A percentile compares a stretch with the other conserved stretches of the same genome.
These are phyloP conservation scores for Thereva nobilitata DNA, from an alignment of 2,888 invertebrate species.

Conservation along the genomic window DNA sequence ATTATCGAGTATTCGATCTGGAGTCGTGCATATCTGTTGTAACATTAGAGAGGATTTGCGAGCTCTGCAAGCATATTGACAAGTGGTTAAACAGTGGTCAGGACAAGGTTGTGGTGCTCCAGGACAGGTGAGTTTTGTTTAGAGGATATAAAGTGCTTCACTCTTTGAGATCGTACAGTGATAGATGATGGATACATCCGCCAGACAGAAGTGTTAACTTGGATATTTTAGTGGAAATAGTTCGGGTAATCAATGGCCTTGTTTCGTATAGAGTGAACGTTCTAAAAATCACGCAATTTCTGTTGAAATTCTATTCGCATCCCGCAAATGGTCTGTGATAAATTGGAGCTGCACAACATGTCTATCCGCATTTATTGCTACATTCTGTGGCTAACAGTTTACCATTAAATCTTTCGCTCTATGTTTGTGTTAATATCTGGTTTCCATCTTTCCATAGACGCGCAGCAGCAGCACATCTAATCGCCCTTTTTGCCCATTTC, in stretches of 20 bases:
- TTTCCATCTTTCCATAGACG: conserved; percentile 7
- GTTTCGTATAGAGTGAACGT: not conserved
- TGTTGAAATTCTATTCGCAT: conserved; percentile 11
- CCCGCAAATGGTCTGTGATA: conserved; percentile 13
- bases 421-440: conserved; percentile 15
- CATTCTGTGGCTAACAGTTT: too few relatives aligned
- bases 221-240: not conserved
- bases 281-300: not conserved
- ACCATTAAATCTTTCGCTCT: too few relatives aligned
- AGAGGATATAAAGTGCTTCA: conserved; percentile 5
- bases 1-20: conserved; percentile 48
- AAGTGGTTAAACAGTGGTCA: conserved; percentile 85
- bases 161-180: not conserved
- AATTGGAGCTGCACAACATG: not conserved
- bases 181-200: conserved; percentile 7
- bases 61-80: conserved; percentile 91
- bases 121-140: conserved; percentile 70
- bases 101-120: conserved; percentile 83
- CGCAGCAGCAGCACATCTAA: not conserved
- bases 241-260: too few relatives aligned
- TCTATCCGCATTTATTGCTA: too few relatives aligned
- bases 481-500: not conserved
- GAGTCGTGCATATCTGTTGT: conserved; percentile 48
- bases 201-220: conserved; percentile 5
- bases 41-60: conserved; percentile 85